Evolutionary conservation across 2,888 invertebrate species (phyloP), one percentile per base, ranked within the genome.

Genomic region (Syrista parreyssii): DNA sequence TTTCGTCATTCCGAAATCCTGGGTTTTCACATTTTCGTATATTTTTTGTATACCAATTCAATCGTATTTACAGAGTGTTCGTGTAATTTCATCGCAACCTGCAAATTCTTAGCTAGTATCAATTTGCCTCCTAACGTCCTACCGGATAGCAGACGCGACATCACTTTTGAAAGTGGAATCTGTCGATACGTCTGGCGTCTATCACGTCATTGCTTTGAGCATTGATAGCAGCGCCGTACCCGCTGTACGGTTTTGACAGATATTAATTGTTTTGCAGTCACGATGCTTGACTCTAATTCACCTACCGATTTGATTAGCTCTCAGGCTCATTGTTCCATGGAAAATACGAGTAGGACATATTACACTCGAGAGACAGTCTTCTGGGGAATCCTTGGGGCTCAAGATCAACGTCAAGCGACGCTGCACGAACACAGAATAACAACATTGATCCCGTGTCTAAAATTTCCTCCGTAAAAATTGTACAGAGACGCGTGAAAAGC

Each of bases 101-200:
- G 55, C 6, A 2, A 23, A 9, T 55, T 55, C 55, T 55, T 55
- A 23, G 9, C 23, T 15, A 23, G 55, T 55, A 55, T 55, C 55
- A 55, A 23, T 55, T 23, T 55, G 9, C 9, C 23, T 55, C 9
- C 55, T 55, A 55, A 55, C 2, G 23, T 55, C 23, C 55, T 23
- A 55, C 9, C 6, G 55, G 23, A 55, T 55, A 9, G 55, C 55
- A 55, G 55, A 55, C 23, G 55, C 9, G 9, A 33, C 71, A 32
- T 31, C 71, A 33, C 71, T 31, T 30, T 31, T 31, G 31, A 33
- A 31, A 71, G 6, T 71, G 32, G n/a, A 71, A 33, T 32, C 15
- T 71, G 71, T 71, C 71, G 71, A 71, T 71, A 71, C 32, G 71
- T 71, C 71, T 31, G n/a, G 71, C 71, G 12, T 30, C 71, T 31